A percentile compares a stretch with the other conserved stretches of the same genome.
phyloP scores from a whole-genome alignment of 2,113 vertebrate genomes.

The Tachysurus vachellii region DNA sequence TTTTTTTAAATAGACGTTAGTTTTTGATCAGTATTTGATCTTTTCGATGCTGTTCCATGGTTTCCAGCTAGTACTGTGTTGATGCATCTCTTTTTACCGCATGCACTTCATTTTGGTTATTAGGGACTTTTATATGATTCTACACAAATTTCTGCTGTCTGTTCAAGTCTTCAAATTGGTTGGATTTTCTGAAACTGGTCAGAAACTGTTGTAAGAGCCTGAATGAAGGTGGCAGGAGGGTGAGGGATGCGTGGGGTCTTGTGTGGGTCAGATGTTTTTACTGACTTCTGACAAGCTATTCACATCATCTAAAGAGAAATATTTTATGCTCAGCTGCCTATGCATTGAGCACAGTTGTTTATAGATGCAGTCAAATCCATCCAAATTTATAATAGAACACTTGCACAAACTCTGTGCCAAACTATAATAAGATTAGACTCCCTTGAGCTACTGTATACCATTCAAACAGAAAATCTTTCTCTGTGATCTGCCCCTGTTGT shows the following conservation, averaged over 20 bases:
- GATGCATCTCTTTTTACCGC: neutral
- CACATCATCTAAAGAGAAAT: neutral
- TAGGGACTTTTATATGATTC: neutral
- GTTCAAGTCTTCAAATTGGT: too few relatives aligned
- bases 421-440: too few relatives aligned
- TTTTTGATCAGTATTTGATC: neutral
- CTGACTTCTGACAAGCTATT: too few relatives aligned
- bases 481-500: neutral
- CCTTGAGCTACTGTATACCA: too few relatives aligned
- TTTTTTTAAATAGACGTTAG: neutral
- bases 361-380: too few relatives aligned
- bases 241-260: too few relatives aligned
- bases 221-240: too few relatives aligned
- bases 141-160: neutral
- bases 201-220: too few relatives aligned
- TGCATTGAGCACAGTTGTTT: too few relatives aligned
- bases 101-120: neutral
- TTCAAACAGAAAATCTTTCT: neutral
- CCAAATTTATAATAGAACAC: too few relatives aligned
- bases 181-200: neutral
- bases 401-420: too few relatives aligned
- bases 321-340: neutral
- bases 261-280: too few relatives aligned
- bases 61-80: neutral
- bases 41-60: neutral